Conservation (phyloP, 2,888 invertebrate genomes). For the Heliconius erato region DNA sequence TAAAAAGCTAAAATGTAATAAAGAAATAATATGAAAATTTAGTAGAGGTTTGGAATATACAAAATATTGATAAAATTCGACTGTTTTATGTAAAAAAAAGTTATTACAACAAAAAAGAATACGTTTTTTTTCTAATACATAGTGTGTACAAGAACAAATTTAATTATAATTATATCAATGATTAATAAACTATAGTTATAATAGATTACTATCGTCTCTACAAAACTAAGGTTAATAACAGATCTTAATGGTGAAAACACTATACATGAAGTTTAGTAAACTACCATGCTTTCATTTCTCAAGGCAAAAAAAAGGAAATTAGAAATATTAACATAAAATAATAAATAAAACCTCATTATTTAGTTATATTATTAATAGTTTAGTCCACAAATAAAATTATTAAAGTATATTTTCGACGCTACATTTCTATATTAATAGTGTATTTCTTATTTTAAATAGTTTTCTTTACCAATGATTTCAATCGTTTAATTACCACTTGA, state of each 20-base stretch:
- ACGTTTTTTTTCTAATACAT: background rate
- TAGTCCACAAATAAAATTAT: background rate
- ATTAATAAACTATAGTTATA: too few species aligned
- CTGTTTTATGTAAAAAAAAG: too few species aligned
- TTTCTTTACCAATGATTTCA: too few species aligned
- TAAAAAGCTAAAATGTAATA: background rate
- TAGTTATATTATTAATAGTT: background rate
- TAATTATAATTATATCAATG: too few species aligned
- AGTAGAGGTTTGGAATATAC: background rate
- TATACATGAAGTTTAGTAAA: background rate
- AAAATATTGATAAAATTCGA: too few species aligned
- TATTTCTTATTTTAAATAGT: too few species aligned
- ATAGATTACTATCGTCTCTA: too few species aligned
- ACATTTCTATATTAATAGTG: too few species aligned
- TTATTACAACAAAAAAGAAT: too few species aligned
- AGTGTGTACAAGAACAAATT: background rate
- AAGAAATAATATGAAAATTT: background rate
- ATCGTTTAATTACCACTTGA: too few species aligned
- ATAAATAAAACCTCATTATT: background rate
- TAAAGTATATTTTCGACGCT: background rate
- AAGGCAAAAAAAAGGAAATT: background rate
- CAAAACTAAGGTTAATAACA: background rate
- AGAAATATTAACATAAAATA: background rate
- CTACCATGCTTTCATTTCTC: slow-evolving; percentile 15
- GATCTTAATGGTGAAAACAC: background rate